Evolutionary conservation across 1,140 invertebrate species (phyloP), one percentile per base, ranked within the genome.

Genomic region (Drosophila tsacasi): DNA sequence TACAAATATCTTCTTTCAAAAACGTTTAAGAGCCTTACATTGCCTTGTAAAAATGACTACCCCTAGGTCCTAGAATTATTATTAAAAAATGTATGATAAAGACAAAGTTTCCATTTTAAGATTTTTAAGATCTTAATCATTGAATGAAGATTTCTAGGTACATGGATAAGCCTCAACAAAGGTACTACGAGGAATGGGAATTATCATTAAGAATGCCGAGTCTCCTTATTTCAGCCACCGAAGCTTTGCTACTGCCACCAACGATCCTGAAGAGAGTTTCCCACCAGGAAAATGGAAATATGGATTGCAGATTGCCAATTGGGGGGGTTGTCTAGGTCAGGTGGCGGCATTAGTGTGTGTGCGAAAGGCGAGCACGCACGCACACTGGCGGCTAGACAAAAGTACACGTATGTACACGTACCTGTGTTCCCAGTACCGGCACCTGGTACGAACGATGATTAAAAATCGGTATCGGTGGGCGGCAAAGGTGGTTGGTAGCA

Each of bases 391-490:
- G 12, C 35, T 7, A 6, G 35, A 3, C 9, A 10, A 25, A 57
- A 25, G 54, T 39, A 57, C 21, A 57, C 54, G 54, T 25, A 55
- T 39, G 35, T 39, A 39, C 21, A 37, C 21, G 35, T 55, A 39
- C 44, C 44, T 46, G 44, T 21, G 7, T n/a, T n/a, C n/a, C 30
- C 30, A 9, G 30, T 32, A 4, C 7, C 30, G 10, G 30, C 12
- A 15, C 21, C 12, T 46, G 50, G 30, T 25, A 39, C 54, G 21
- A n/a, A 39, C 54, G 21, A n/a, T 23, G 54, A 39, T 57, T 57
- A 25, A 37, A 23, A 39, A n/a, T n/a, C 54, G 54, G 49, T 32
- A 39, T 23, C 35, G 54, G 9, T n/a, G 35, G 52, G 30, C 30
- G 30, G 21, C 3, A 12, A 39, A 12, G 54, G 35, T 25, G 35